Base-by-base conservation (phyloP, 2,888 invertebrate genomes). In the Seira sanloemensis region DNA sequence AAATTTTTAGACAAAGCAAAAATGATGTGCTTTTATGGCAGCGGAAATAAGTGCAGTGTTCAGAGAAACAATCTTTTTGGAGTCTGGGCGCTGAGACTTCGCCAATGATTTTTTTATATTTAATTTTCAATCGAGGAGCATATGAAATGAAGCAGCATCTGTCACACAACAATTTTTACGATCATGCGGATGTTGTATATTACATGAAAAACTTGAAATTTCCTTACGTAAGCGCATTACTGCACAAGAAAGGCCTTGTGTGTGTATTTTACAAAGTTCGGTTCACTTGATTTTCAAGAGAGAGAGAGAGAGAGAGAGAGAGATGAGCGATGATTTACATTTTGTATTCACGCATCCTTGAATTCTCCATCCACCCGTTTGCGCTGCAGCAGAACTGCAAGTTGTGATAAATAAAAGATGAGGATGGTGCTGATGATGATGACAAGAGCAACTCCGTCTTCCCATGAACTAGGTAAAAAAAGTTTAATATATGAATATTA, bases 391-490 rank as follows among this genome's bases (percentile, higher is more conserved):
- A 58, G 58, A 58, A 58, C 7, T 58, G n/a, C 7, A 58, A 58
- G 58, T 18, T n/a, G 58, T 58, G n/a, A 58, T 58, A 58, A 58
- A 58, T 58, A 58, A 58, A n/a, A n/a, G n/a, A n/a, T n/a, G n/a
- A n/a, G n/a, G n/a, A n/a, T n/a, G n/a, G n/a, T n/a, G n/a, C n/a
- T 58, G 58, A 58, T 58, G 58, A 58, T 58, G 58, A 58, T 58
- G 58, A 58, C 58, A 58, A 58, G 58, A 58, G 16, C 9, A 58
- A n/a, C 58, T 12, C 5, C n/a, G 2, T 58, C n/a, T 4, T 37
- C 37, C 37, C n/a, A 58, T 12, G 58, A 58, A 58, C n/a, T 58
- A 58, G 16, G 5, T n/a, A 58, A 58, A 58, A 37, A 12, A 37
- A 37, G 4, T 12, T 37, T 37, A 7, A 12, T n/a, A n/a, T n/a